Conservation (phyloP, 2,113 vertebrate species). For the Chitala chitala region DNA sequence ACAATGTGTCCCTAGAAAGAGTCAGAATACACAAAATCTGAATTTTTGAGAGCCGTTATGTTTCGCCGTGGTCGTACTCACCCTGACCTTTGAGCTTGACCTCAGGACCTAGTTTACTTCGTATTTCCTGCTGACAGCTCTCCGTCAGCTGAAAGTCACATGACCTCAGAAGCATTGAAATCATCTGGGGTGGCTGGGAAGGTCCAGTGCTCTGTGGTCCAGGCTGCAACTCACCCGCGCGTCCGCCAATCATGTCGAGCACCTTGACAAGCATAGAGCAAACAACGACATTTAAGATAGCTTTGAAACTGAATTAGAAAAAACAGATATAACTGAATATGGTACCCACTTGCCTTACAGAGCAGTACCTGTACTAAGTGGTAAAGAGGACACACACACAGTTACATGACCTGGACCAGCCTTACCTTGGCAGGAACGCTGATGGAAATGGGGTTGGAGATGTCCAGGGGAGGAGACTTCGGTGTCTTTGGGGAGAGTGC, state of each 20-base stretch:
- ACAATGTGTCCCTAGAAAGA: no score
- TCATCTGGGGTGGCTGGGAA: slow-evolving; percentile 57
- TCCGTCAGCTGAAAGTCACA: slow-evolving; percentile 61
- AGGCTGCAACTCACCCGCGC: slow-evolving; percentile 44
- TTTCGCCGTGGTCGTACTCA: slow-evolving; percentile 44
- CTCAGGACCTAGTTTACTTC: slow-evolving; percentile 52
- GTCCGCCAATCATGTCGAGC: slow-evolving; percentile 63
- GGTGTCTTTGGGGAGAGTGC: slow-evolving; percentile 52
- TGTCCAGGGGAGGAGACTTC: slow-evolving; percentile 55
- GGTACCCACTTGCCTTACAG: no score
- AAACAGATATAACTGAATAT: neutral
- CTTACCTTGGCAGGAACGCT: slow-evolving; percentile 63
- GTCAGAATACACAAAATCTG: no score
- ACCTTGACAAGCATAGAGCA: slow-evolving; percentile 39
- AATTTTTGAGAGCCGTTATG: no score
- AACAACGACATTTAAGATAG: no score
- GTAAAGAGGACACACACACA: neutral
- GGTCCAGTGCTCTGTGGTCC: slow-evolving; percentile 34
- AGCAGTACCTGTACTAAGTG: neutral
- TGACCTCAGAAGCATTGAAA: slow-evolving; percentile 63
- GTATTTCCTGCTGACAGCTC: slow-evolving; percentile 58
- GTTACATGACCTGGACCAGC: neutral
- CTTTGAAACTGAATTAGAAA: neutral
- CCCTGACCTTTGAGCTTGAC: slow-evolving; percentile 38
- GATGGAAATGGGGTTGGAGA: slow-evolving; percentile 62